A percentile compares a stretch with the other conserved stretches of the same genome.
These are phyloP conservation scores for Caenorhabditis sp. DNA, from an alignment of 2,888 invertebrate genomes.

Conservation along the genomic window DNA sequence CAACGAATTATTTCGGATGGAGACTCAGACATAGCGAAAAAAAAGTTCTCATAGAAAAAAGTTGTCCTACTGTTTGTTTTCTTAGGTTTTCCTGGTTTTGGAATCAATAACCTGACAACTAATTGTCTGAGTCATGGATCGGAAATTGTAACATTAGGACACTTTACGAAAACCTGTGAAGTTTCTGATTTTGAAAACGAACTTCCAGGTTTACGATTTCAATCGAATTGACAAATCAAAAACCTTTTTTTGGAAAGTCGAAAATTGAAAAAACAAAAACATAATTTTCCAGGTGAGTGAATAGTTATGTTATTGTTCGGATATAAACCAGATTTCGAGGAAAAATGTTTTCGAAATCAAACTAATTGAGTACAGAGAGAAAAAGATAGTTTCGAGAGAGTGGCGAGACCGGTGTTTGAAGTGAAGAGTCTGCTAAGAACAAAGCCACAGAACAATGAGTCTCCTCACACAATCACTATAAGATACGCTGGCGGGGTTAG, in stretches of 20 bases:
- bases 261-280: background rate
- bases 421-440: conserved; percentile 50
- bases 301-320: too few relatives aligned
- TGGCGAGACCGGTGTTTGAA: conserved; percentile 45
- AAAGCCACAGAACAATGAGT: conserved; percentile 53
- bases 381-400: conserved; percentile 25
- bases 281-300: background rate
- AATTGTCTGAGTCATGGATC: conserved; percentile 28
- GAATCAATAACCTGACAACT: conserved; percentile 32
- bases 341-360: conserved; percentile 5
- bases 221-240: too few relatives aligned
- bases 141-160: too few relatives aligned
- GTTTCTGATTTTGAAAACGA: too few relatives aligned
- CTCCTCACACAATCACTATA: conserved; percentile 59
- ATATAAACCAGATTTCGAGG: too few relatives aligned
- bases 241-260: too few relatives aligned
- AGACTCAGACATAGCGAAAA: conserved; percentile 14
- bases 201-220: too few relatives aligned
- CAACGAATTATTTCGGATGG: background rate
- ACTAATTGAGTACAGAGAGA: conserved; percentile 12
- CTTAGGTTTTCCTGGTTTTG: conserved; percentile 3
- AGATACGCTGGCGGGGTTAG: conserved; percentile 44
- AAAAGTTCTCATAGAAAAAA: background rate
- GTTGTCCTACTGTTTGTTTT: conserved; percentile 27
- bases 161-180: too few relatives aligned